phyloP scores from a whole-genome alignment of 2,888 invertebrate species.

The Drosophila robusta region DNA sequence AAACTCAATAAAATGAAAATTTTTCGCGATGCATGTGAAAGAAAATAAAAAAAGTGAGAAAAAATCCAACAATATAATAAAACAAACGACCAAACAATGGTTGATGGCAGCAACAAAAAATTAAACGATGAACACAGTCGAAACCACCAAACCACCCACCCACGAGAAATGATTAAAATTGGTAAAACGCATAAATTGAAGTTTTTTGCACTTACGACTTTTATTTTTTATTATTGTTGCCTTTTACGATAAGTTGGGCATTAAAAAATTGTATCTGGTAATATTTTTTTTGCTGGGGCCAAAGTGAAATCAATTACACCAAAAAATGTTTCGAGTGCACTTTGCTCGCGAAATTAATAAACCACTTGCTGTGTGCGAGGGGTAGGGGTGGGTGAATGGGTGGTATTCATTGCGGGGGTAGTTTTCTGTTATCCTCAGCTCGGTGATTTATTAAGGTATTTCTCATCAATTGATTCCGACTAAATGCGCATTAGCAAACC shows the following conservation, averaged over 20 bases:
- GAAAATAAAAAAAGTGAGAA: conserved; percentile 17
- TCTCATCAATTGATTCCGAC: conserved; percentile 67
- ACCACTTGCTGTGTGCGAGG: conserved; percentile 25
- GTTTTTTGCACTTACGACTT: conserved; percentile 39
- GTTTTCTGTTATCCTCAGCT: conserved; percentile 10
- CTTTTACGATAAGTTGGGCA: conserved; percentile 33
- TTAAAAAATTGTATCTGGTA: conserved; percentile 40
- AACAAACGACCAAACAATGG: conserved; percentile 58
- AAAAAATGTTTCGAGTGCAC: conserved; percentile 66
- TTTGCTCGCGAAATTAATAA: conserved; percentile 58
- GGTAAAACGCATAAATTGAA: conserved; percentile 42
- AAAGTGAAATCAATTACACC: conserved; percentile 73
- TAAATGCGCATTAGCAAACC: conserved; percentile 75
- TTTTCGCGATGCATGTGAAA: conserved; percentile 31
- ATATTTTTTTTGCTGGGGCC: conserved; percentile 35
- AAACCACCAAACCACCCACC: not conserved
- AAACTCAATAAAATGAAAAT: conserved; percentile 74
- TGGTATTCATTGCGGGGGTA: not conserved
- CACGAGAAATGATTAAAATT: conserved; percentile 20
- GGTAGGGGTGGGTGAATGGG: not conserved
- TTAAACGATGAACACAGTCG: not conserved
- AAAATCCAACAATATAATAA: conserved; percentile 50
- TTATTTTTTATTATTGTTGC: conserved; percentile 8
- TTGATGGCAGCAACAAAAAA: conserved; percentile 32
- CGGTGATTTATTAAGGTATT: conserved; percentile 66